phyloP scores from a whole-genome alignment of 2,888 invertebrate genomes.

The Aquatica leii region DNA sequence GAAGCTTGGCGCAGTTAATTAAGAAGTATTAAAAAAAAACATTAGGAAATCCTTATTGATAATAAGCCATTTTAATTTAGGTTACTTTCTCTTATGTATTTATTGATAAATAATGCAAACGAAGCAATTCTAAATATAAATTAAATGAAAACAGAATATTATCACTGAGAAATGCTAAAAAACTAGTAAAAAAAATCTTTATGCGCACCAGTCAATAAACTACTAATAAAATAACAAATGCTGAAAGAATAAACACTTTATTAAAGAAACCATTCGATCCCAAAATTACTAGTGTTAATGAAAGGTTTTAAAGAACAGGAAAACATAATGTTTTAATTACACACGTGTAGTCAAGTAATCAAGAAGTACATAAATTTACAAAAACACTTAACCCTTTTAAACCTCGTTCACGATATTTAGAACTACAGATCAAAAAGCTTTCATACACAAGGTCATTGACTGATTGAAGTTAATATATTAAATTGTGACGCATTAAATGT shows the following conservation, averaged over 20 bases:
- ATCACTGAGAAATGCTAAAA: too few relatives aligned
- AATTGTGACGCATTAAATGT: constrained; percentile 33
- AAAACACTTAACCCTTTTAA: constrained; percentile 46
- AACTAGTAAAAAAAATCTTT: too few relatives aligned
- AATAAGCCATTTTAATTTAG: too few relatives aligned
- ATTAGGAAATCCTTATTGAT: too few relatives aligned
- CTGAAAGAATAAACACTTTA: constrained; percentile 38
- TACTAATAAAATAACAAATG: too few relatives aligned
- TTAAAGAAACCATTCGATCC: constrained; percentile 30
- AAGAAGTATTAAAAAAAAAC: too few relatives aligned
- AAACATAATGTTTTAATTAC: constrained; percentile 42
- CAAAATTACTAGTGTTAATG: constrained; percentile 33
- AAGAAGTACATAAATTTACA: constrained; percentile 40
- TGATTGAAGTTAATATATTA: constrained; percentile 38
- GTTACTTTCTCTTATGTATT: too few relatives aligned
- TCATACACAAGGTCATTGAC: constrained; percentile 39
- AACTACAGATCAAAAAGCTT: constrained; percentile 37
- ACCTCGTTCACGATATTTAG: constrained; percentile 37
- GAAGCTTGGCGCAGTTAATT: too few relatives aligned
- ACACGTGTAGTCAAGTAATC: constrained; percentile 49
- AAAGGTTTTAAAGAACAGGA: constrained; percentile 38
- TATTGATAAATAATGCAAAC: too few relatives aligned
- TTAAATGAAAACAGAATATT: too few relatives aligned
- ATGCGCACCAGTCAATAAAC: too few relatives aligned
- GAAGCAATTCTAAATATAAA: too few relatives aligned